Evolutionary conservation across 35 echinoderm and acorn worm genomes (phyloP).

Genomic region (Apostichopus parvimensis): DNA sequence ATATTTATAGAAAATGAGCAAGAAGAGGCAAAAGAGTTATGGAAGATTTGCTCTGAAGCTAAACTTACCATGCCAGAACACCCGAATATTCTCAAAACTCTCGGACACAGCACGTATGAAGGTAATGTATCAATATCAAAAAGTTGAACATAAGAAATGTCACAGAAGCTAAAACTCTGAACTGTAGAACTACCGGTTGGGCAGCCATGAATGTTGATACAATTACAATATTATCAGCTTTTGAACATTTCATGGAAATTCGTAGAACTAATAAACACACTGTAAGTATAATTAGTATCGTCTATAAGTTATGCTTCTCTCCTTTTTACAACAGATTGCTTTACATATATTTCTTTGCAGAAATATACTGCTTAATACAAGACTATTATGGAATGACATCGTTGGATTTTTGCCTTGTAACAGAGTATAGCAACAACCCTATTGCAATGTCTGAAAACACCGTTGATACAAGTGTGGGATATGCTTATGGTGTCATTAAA

Average conservation of each 20-base stretch:
- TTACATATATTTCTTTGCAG: neutral
- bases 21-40: neutral
- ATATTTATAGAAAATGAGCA: too few relatives aligned
- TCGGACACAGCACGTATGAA: neutral
- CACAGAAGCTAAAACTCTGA: too few relatives aligned
- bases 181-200: too few relatives aligned
- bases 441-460: neutral
- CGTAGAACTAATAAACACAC: too few relatives aligned
- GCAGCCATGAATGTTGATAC: too few relatives aligned
- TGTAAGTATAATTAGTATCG: too few relatives aligned
- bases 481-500: neutral
- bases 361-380: neutral
- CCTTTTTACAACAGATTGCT: neutral
- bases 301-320: too few relatives aligned
- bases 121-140: neutral
- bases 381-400: neutral
- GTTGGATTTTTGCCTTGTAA: neutral
- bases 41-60: neutral
- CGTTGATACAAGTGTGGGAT: neutral
- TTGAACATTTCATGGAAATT: too few relatives aligned
- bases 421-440: neutral
- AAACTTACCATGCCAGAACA: neutral
- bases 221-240: too few relatives aligned
- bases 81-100: neutral
- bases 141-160: too few relatives aligned